A percentile compares a stretch with the other conserved stretches of the same genome.
Conservation (phyloP, 2,888 invertebrate genomes). For the Amblyjoppa proteus region DNA sequence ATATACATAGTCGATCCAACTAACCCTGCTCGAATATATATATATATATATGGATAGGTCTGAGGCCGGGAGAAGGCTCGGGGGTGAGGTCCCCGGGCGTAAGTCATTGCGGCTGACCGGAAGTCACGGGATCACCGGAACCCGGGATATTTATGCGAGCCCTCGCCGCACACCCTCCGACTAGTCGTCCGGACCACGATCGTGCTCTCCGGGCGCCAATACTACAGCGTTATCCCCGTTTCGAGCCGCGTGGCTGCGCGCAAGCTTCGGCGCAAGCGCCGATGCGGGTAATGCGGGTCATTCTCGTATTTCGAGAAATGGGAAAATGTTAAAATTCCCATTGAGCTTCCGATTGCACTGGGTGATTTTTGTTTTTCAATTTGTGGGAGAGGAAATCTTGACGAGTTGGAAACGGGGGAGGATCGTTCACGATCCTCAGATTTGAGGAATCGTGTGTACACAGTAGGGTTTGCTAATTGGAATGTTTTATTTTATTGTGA, state of each 20-base stretch:
- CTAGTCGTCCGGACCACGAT: conserved; percentile 63
- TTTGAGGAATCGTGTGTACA: no score
- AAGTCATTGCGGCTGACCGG: conserved; percentile 85
- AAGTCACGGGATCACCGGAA: conserved; percentile 85
- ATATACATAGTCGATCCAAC: neutral
- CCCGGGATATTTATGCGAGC: conserved; percentile 84
- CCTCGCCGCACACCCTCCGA: conserved; percentile 65
- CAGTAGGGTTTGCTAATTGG: no score
- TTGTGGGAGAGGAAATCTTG: neutral
- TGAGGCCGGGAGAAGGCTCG: conserved; percentile 17
- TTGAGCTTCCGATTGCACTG: neutral
- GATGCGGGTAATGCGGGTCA: neutral
- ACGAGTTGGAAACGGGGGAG: no score
- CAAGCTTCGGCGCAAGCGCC: neutral
- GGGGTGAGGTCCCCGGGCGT: conserved; percentile 77
- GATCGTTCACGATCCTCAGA: neutral
- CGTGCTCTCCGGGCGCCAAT: conserved; percentile 43
- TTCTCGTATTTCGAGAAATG: neutral
- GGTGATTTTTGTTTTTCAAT: neutral
- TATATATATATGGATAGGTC: conserved; percentile 27
- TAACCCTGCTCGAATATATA: conserved; percentile 5
- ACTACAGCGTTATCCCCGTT: conserved; percentile 32
- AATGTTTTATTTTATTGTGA: no score
- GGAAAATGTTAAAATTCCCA: neutral
- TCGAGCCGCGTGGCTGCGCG: neutral